These are phyloP conservation scores for Microcebus griseorufus DNA, from an alignment of 2,113 vertebrate genomes.

Conservation along the genomic window DNA sequence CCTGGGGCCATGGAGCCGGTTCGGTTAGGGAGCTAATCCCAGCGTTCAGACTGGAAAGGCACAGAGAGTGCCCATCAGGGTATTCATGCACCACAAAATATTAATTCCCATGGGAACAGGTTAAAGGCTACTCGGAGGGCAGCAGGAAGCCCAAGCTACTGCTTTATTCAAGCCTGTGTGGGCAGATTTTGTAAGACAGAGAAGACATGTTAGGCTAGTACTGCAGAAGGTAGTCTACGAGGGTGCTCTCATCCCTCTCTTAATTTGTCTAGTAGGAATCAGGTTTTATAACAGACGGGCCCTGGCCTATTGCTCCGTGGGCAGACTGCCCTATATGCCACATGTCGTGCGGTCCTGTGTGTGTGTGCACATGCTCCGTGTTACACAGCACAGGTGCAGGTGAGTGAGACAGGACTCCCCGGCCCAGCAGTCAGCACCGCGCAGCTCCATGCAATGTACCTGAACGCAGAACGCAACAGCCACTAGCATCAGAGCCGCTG, in stretches of 20 bases:
- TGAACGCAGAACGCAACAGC: not conserved
- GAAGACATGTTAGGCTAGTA: not conserved
- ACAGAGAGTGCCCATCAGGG: rapidly evolving
- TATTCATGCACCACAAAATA: not conserved
- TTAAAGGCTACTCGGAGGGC: not conserved
- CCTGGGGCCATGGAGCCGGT: not conserved
- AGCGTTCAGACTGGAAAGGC: not conserved
- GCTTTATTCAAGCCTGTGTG: not conserved
- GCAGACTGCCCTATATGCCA: not conserved
- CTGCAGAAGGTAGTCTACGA: not conserved
- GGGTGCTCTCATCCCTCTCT: not conserved
- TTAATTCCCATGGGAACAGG: not conserved
- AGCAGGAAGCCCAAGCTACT: not conserved
- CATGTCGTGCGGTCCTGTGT: rapidly evolving
- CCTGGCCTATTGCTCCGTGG: rapidly evolving
- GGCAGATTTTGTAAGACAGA: not conserved
- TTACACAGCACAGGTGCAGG: not conserved
- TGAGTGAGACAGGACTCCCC: not conserved
- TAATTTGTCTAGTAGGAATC: not conserved
- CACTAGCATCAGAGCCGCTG: not conserved
- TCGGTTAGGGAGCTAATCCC: not conserved
- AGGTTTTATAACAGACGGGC: not conserved
- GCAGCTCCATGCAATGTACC: rapidly evolving
- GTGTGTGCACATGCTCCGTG: not conserved
- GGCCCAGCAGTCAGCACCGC: not conserved